These are phyloP conservation scores for Pentamera pediparva DNA, from an alignment of 53 echinoderm and acorn worm species.

Conservation along the genomic window DNA sequence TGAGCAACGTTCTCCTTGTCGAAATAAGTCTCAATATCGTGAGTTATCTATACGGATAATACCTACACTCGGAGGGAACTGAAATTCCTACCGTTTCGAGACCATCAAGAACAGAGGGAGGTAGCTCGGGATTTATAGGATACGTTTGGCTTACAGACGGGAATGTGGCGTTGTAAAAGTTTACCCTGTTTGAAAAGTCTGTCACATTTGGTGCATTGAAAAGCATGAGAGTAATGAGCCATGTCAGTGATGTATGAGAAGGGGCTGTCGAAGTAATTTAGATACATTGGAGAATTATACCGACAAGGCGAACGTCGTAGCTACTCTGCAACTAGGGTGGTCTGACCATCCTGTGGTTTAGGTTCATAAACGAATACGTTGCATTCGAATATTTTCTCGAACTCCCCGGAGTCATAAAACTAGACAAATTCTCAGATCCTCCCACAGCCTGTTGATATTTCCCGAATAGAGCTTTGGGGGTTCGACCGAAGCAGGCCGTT, in stretches of 20 bases:
- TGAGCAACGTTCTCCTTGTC: not conserved
- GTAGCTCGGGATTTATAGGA: not conserved
- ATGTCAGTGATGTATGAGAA: slow-evolving; percentile 5
- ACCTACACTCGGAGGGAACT: not conserved
- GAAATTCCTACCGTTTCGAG: not conserved
- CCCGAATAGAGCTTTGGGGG: not conserved
- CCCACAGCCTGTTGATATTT: not conserved
- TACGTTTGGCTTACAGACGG: not conserved
- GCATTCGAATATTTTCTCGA: not conserved
- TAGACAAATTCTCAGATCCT: not conserved
- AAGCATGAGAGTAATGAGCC: not conserved
- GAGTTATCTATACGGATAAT: slow-evolving; percentile 11
- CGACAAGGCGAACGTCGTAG: not conserved
- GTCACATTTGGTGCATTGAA: not conserved
- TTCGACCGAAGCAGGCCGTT: not conserved
- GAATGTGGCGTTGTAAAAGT: not conserved
- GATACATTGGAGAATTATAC: not conserved
- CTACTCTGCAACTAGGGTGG: not conserved
- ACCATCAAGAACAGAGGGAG: not conserved
- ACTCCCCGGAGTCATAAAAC: not conserved
- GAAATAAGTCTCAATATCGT: not conserved
- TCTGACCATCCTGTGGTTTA: not conserved
- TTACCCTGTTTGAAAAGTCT: not conserved
- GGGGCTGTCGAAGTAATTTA: slow-evolving; percentile 8
- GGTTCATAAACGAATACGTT: slow-evolving; percentile 2